Base-by-base conservation (phyloP, 2,113 vertebrate genomes). In the Ammospiza nelsoni region DNA sequence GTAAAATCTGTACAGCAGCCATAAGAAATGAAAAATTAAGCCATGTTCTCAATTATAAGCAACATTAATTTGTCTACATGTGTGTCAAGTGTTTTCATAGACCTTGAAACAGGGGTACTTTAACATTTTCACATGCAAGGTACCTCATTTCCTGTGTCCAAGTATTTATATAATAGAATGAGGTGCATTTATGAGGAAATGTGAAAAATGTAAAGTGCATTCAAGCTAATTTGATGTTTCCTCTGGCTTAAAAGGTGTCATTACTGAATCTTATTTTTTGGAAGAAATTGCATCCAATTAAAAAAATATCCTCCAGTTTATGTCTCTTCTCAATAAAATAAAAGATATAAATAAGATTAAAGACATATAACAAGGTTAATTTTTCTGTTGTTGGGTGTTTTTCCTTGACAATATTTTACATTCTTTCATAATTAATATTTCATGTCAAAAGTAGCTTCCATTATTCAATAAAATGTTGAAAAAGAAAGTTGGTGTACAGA, bases 351-450 rank as follows among this genome's bases (percentile, higher is more conserved):
- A 65, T 72, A 73, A 65, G 11, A 3, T n/a, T 59, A 23, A 23
- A 83, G 58, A 9, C 12, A 63, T 14, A 33, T 5, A 41, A 44
- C 12, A 85, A 41, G 0, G 1, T 8, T 33, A 11, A 6, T 29
- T 87, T 71, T 74, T 19, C 8, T 75, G 44, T 49, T 79, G 15
- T 35, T 57, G 4, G 15, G 1, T 41, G 5, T 9, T 51, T 93
- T 15, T 61, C 22, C 54, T 77, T 54, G 9, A 61, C 9, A 62
- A 21, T 44, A 62, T 49, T 66, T 94, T 61, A 41, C 41, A 27
- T 72, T 37, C 28, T 82, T 83, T 54, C 58, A 51, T 65, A 93
- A 97, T 86, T 31, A 87, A 43, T 35, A 78, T 67, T 85, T 79
- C 65, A 35, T 39, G 13, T 59, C 35, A 62, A 41, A 61, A 77